Percentiles rank a stretch among this genome's conserved stretches.
These are phyloP conservation scores for Lucilia cuprina DNA, from an alignment of 1,140 invertebrate genomes.

Conservation along the genomic window DNA sequence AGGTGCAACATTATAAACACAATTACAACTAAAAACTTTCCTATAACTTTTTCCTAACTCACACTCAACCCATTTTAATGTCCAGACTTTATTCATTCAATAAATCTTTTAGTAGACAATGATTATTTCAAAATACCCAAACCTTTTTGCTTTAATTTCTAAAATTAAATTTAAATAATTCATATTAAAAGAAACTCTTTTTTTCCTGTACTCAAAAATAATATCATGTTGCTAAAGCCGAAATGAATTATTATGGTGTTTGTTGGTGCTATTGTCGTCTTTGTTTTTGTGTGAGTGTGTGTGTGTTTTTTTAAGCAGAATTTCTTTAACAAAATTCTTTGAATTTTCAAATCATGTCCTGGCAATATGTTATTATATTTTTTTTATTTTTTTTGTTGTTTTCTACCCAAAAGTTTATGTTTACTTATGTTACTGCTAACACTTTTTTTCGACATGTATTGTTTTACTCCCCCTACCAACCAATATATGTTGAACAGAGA, in stretches of 20 bases:
- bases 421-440: not conserved
- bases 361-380: not conserved
- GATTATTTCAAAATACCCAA: not conserved
- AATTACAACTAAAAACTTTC: too few relatives aligned
- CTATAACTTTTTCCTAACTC: too few relatives aligned
- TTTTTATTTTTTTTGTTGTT: not conserved
- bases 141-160: not conserved
- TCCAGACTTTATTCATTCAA: too few relatives aligned
- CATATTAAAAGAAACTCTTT: not conserved
- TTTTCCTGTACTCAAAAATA: not conserved
- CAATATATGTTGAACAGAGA: not conserved
- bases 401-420: not conserved
- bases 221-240: not conserved
- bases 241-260: not conserved
- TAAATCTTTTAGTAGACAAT: too few relatives aligned
- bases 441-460: not conserved
- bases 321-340: not conserved
- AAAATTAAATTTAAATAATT: not conserved
- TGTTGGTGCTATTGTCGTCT: too few relatives aligned
- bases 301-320: too few relatives aligned
- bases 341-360: conserved; percentile 11
- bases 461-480: not conserved
- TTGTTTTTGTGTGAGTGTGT: not conserved
- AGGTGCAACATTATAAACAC: too few relatives aligned
- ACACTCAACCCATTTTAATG: too few relatives aligned